phyloP scores from a whole-genome alignment of 2,888 invertebrate species.

The Thera obeliscata region DNA sequence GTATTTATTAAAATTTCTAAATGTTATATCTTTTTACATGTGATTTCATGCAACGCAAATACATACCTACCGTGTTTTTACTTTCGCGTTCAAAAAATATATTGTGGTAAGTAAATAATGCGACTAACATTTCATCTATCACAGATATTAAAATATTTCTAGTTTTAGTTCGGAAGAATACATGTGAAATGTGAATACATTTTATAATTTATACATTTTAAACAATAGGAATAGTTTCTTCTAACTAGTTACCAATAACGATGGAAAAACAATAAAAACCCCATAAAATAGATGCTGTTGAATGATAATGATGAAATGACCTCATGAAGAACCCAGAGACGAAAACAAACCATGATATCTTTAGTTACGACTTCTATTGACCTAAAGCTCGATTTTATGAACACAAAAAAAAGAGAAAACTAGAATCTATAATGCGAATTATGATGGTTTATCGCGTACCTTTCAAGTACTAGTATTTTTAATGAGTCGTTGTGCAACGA shows the following conservation, averaged over 20 bases:
- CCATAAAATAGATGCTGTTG: slow-evolving; percentile 27
- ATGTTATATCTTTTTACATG: slow-evolving; percentile 11
- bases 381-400: slow-evolving; percentile 29
- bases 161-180: slow-evolving; percentile 17
- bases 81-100: slow-evolving; percentile 3
- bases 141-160: slow-evolving; percentile 10
- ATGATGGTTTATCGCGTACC: slow-evolving; percentile 45
- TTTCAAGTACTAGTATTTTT: slow-evolving; percentile 37
- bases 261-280: slow-evolving; percentile 46
- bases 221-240: slow-evolving; percentile 1
- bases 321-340: slow-evolving; percentile 54
- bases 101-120: slow-evolving; percentile 8
- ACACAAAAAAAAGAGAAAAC: slow-evolving; percentile 36
- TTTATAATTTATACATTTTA: slow-evolving; percentile 2
- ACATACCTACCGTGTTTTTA: neutral
- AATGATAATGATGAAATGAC: slow-evolving; percentile 51
- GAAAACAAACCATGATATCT: slow-evolving; percentile 59
- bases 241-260: slow-evolving; percentile 14
- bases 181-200: slow-evolving; percentile 9
- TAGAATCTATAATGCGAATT: slow-evolving; percentile 47
- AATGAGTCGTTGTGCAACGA: slow-evolving; percentile 41
- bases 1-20: neutral
- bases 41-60: slow-evolving; percentile 13
- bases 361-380: slow-evolving; percentile 49
- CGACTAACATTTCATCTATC: slow-evolving; percentile 13